Evolutionary conservation across 2,113 vertebrate genomes (phyloP).

Genomic region (Tyto alba): DNA sequence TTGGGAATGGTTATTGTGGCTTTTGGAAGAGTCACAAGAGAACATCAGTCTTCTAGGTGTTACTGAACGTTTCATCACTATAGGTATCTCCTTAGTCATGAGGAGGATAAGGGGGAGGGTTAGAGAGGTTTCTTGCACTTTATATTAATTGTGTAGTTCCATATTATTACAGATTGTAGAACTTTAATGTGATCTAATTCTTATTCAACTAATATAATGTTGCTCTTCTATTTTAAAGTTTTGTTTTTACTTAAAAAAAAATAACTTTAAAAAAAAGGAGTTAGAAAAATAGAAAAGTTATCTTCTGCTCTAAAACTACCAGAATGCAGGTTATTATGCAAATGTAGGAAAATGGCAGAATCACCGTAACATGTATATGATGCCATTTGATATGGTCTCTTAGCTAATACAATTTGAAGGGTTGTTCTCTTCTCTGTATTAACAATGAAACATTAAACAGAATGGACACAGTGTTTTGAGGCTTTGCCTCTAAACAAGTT

Average conservation of each 20-base stretch:
- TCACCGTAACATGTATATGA: neutral
- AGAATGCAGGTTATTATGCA: neutral
- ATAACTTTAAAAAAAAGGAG: neutral
- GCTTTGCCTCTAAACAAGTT: neutral
- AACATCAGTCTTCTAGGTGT: neutral
- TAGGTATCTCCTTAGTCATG: neutral
- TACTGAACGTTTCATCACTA: neutral
- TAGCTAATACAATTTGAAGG: neutral
- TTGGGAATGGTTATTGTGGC: neutral
- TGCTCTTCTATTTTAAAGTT: neutral
- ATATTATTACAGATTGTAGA: neutral
- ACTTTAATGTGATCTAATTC: neutral
- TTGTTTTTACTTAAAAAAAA: neutral
- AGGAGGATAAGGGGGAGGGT: neutral
- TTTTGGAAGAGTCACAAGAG: neutral
- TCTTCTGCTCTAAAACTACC: neutral
- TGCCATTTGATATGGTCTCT: neutral
- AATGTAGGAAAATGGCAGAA: neutral
- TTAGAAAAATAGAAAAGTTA: neutral
- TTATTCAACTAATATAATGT: neutral
- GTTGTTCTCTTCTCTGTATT: neutral
- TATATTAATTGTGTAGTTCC: neutral
- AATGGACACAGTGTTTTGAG: neutral
- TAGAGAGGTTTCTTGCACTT: neutral
- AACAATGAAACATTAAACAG: neutral